Conservation (phyloP, 2,888 invertebrate genomes). For the Aspidiotus destructor region DNA sequence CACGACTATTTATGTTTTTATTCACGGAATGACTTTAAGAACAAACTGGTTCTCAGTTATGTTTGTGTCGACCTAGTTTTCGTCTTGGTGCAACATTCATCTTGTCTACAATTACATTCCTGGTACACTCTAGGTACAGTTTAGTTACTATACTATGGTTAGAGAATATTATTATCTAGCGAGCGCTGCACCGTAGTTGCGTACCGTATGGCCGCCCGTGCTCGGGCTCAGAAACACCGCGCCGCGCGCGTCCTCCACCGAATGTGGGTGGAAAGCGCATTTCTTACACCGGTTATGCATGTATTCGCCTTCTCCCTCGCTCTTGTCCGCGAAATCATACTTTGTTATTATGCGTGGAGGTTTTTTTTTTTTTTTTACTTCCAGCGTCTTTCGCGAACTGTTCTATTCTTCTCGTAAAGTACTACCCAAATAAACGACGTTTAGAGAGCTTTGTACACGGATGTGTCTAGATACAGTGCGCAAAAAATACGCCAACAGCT, state of each 20-base stretch:
- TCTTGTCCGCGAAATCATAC: not conserved
- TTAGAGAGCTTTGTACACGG: too few relatives aligned
- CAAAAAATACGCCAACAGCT: too few relatives aligned
- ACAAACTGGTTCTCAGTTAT: slow-evolving; percentile 28
- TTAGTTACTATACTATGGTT: not conserved
- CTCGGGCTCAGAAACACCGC: too few relatives aligned
- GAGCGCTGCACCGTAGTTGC: too few relatives aligned
- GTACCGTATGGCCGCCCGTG: too few relatives aligned
- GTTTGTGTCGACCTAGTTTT: slow-evolving; percentile 29
- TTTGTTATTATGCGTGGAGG: not conserved
- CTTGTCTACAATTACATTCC: slow-evolving; percentile 20
- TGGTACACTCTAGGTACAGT: not conserved
- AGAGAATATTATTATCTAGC: not conserved
- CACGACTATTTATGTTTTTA: slow-evolving; percentile 18
- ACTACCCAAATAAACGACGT: too few relatives aligned
- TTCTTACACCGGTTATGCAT: slow-evolving; percentile 7
- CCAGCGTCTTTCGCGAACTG: too few relatives aligned
- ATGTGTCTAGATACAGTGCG: too few relatives aligned
- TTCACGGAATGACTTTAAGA: slow-evolving; percentile 28
- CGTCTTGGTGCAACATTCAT: slow-evolving; percentile 28
- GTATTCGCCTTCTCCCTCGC: not conserved
- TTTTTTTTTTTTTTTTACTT: not conserved
- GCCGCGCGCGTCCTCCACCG: not conserved
- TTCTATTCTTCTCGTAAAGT: too few relatives aligned
- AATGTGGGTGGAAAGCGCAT: slow-evolving; percentile 12